A percentile compares a stretch with the other conserved stretches of the same genome.
phyloP scores from a whole-genome alignment of 2,113 vertebrate genomes.

The Tetrao urogallus region DNA sequence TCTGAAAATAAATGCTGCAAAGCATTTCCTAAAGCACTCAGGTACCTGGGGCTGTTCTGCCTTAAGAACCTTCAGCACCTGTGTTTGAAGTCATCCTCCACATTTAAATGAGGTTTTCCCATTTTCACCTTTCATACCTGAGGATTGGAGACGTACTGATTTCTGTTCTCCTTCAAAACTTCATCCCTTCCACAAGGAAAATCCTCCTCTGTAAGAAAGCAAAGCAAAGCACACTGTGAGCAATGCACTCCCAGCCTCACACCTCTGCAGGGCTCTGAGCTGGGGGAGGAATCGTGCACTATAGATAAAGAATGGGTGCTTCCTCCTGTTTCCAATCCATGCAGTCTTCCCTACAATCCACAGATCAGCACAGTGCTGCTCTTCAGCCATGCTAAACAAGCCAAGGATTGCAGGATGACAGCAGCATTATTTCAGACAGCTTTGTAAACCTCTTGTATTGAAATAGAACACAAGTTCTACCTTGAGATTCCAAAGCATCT shows the following conservation, averaged over 20 bases:
- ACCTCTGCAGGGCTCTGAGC: neutral
- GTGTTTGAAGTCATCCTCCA: neutral
- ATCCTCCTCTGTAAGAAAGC: conserved; percentile 34
- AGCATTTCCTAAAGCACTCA: neutral
- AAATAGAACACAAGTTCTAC: conserved; percentile 40
- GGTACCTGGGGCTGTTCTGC: neutral
- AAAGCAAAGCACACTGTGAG: neutral
- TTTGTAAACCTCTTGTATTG: neutral
- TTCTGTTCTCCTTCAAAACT: neutral
- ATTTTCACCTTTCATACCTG: conserved; percentile 66
- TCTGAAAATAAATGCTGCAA: neutral
- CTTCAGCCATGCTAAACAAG: neutral
- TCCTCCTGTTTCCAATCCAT: neutral
- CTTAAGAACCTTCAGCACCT: neutral
- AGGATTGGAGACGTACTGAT: conserved; percentile 10
- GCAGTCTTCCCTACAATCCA: neutral
- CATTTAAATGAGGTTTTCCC: neutral
- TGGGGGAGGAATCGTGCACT: neutral
- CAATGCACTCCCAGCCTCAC: neutral
- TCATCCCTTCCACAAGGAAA: conserved; percentile 15
- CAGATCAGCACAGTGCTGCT: neutral
- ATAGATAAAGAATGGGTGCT: neutral
- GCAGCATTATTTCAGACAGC: neutral
- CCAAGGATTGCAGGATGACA: neutral
- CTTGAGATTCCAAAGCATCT: conserved; percentile 49